Conservation (phyloP, 2,888 invertebrate species). For the Ctena decussata region DNA sequence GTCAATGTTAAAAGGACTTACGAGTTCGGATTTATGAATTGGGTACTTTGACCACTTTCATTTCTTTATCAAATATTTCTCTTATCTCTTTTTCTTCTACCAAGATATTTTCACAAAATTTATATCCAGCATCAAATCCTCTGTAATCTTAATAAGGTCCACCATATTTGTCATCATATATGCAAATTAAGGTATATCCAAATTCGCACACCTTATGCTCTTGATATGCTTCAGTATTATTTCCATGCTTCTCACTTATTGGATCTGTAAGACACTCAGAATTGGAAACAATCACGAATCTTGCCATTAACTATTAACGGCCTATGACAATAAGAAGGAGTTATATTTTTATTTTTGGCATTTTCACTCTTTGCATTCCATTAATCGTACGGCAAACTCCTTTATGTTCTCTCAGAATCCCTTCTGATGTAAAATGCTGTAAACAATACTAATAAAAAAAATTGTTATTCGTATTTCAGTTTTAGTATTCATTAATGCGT, state of each 20-base stretch:
- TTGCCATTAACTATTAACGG: not conserved
- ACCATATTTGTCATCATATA: no score
- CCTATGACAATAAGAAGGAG: not conserved
- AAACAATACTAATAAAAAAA: not conserved
- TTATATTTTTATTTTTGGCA: not conserved
- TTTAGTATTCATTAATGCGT: not conserved
- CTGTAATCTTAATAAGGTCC: no score
- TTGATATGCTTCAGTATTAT: not conserved
- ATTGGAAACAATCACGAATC: no score
- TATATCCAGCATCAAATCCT: no score
- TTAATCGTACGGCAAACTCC: not conserved
- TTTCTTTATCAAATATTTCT: no score
- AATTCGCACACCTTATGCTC: not conserved
- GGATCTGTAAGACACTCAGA: not conserved
- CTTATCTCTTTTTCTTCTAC: no score
- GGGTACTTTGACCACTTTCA: no score
- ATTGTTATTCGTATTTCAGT: not conserved
- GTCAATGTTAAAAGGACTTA: no score
- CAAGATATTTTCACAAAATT: no score
- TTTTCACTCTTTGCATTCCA: not conserved
- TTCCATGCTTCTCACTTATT: not conserved
- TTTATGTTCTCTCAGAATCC: not conserved
- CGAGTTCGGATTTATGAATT: no score
- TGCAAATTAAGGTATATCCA: not conserved
- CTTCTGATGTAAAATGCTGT: not conserved